These are phyloP conservation scores for Lottia gigantea DNA, from an alignment of 2,888 invertebrate species.

Conservation along the genomic window DNA sequence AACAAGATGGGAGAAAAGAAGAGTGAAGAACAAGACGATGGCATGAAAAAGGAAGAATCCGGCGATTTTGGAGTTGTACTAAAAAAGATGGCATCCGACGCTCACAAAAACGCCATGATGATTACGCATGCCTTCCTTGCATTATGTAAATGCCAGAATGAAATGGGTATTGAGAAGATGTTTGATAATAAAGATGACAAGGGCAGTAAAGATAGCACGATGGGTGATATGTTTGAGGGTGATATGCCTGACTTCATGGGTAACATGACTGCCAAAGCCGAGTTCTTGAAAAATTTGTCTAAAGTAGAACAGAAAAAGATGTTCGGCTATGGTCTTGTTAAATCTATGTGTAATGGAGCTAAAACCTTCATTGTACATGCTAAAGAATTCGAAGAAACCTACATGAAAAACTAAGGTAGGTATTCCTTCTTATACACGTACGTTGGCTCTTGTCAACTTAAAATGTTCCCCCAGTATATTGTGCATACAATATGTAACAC, in stretches of 20 bases:
- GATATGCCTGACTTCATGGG: conserved; percentile 7
- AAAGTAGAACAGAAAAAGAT: conserved; percentile 12
- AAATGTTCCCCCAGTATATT: no score
- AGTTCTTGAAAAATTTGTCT: conserved; percentile 4
- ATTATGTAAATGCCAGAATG: conserved; percentile 5
- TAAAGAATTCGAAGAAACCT: conserved; percentile 14
- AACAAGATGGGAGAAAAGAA: no score
- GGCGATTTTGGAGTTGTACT: conserved; percentile 15
- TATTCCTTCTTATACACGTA: no score
- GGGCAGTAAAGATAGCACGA: background rate
- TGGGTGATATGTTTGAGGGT: conserved; percentile 11
- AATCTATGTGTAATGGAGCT: conserved; percentile 19
- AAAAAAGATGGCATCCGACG: background rate
- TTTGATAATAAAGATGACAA: background rate
- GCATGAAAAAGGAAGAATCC: conserved; percentile 1
- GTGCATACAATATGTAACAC: no score
- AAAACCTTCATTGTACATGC: conserved; percentile 16
- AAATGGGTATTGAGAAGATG: conserved; percentile 5
- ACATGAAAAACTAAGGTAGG: conserved; percentile 9
- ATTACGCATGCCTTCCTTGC: conserved; percentile 13
- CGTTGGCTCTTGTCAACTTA: no score
- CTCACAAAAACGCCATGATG: conserved; percentile 13
- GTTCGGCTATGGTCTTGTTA: conserved; percentile 14
- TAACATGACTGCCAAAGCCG: conserved; percentile 5
- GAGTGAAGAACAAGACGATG: no score